phyloP scores from a whole-genome alignment of 2,888 invertebrate genomes.

The Seira musarum region DNA sequence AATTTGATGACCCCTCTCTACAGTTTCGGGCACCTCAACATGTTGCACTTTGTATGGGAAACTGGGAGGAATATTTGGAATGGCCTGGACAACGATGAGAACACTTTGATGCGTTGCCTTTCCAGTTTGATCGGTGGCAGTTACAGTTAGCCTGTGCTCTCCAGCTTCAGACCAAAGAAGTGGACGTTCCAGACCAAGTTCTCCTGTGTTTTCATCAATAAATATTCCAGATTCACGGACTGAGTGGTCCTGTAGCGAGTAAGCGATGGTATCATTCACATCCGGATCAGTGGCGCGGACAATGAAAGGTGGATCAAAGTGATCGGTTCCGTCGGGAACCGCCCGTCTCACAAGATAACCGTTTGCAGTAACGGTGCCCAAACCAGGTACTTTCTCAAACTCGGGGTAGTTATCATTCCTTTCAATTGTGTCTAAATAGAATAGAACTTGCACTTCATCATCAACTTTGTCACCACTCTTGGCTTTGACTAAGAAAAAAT shows the following conservation, averaged over 20 bases:
- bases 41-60: conserved; percentile 62
- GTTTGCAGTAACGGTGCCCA: conserved; percentile 45
- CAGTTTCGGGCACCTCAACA: conserved; percentile 65
- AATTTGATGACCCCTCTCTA: conserved; percentile 55
- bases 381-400: conserved; percentile 57
- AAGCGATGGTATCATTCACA: conserved; percentile 64
- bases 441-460: conserved; percentile 65
- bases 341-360: conserved; percentile 74
- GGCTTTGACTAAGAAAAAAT: conserved; percentile 67
- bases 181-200: conserved; percentile 78
- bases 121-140: conserved; percentile 65
- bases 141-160: conserved; percentile 65
- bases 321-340: conserved; percentile 82
- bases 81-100: conserved; percentile 67
- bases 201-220: conserved; percentile 81
- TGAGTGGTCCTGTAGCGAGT: conserved; percentile 54
- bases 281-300: conserved; percentile 75
- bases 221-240: conserved; percentile 72
- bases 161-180: conserved; percentile 73
- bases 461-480: conserved; percentile 66
- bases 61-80: conserved; percentile 66
- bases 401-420: conserved; percentile 65
- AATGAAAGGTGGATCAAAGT: conserved; percentile 85
- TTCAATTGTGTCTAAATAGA: conserved; percentile 65
- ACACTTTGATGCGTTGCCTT: conserved; percentile 65